Evolutionary conservation across 1,140 invertebrate species (phyloP).

Genomic region (Acromyrmex echinatior): DNA sequence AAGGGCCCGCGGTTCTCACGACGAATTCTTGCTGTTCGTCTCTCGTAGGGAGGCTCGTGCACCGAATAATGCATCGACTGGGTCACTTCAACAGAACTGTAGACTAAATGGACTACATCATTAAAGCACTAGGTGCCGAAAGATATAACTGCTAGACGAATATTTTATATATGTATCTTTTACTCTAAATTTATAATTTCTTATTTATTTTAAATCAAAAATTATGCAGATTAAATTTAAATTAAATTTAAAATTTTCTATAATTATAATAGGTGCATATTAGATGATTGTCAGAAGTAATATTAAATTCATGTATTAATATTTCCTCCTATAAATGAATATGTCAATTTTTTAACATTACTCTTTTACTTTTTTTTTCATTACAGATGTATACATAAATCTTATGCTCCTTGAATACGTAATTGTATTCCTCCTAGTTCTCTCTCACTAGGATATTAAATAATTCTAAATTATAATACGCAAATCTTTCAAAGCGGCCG

Average conservation of each 20-base stretch:
- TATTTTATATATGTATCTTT: background rate
- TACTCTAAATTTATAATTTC: background rate
- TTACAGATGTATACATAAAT: background rate
- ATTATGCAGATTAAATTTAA: background rate
- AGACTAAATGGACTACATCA: constrained; percentile 36
- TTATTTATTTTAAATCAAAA: background rate
- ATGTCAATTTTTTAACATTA: background rate
- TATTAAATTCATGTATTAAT: background rate
- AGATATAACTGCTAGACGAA: background rate
- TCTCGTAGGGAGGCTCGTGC: constrained; percentile 48
- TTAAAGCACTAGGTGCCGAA: background rate
- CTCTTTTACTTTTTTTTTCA: background rate
- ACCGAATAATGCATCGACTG: constrained; percentile 52
- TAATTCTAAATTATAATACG: too few species aligned
- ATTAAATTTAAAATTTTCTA: background rate
- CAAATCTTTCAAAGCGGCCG: background rate
- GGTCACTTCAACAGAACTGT: constrained; percentile 38
- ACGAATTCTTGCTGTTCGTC: constrained; percentile 60
- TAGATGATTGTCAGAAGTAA: background rate
- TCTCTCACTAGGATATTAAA: background rate
- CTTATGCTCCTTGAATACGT: background rate
- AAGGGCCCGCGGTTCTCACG: constrained; percentile 56
- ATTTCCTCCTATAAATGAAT: background rate
- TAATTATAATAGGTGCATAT: background rate
- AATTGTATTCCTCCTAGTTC: background rate